These are phyloP conservation scores for Pandemis cinnamomeana DNA, from an alignment of 2,888 invertebrate genomes.

Conservation along the genomic window DNA sequence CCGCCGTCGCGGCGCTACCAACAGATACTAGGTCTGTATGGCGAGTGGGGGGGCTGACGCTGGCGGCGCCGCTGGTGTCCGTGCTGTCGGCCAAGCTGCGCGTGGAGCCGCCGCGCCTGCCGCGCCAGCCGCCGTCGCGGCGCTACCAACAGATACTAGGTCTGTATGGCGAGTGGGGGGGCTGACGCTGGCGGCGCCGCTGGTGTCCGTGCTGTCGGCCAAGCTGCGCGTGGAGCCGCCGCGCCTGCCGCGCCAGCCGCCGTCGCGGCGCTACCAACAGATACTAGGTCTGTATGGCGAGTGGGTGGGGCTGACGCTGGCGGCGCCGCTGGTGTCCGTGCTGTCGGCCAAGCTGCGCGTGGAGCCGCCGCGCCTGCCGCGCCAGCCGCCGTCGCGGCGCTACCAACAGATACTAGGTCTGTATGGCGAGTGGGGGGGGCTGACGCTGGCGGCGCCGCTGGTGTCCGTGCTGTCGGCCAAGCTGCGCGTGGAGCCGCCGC, in stretches of 20 bases:
- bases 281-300: constrained; percentile 55
- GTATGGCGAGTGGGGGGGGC: no score
- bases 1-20: constrained; percentile 51
- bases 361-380: no score
- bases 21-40: constrained; percentile 56
- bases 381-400: no score
- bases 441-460: no score
- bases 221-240: constrained; percentile 57
- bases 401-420: no score
- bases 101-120: constrained; percentile 56
- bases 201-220: constrained; percentile 55
- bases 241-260: constrained; percentile 40
- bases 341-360: no score
- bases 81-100: constrained; percentile 31
- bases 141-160: constrained; percentile 59
- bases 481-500: no score
- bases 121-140: constrained; percentile 46
- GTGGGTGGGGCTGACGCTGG: no score
- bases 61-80: constrained; percentile 53
- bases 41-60: no score
- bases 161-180: constrained; percentile 38
- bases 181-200: no score
- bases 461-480: no score
- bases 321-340: no score
- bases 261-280: constrained; percentile 51